phyloP scores from a whole-genome alignment of 2,888 invertebrate genomes.

The Epirrhoe tristata region DNA sequence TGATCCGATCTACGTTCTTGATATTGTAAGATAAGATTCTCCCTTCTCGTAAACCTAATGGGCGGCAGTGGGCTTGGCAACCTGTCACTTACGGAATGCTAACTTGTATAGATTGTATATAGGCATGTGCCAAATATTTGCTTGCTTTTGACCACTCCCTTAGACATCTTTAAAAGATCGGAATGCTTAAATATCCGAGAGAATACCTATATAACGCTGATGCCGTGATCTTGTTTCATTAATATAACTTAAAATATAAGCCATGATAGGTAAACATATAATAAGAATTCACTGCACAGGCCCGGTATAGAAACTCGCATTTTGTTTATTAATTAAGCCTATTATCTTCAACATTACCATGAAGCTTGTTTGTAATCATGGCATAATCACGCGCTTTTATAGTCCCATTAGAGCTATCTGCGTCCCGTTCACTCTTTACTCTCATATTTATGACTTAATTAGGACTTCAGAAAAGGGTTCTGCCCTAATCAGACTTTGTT shows the following conservation, averaged over 20 bases:
- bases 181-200: no score
- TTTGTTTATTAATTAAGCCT: conserved; percentile 39
- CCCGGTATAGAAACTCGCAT: conserved; percentile 28
- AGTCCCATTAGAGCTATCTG: conserved; percentile 39
- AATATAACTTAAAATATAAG: conserved; percentile 17
- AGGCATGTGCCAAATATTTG: no score
- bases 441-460: conserved; percentile 46
- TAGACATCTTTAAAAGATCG: no score
- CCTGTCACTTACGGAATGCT: no score
- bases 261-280: conserved; percentile 19
- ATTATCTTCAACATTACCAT: conserved; percentile 40
- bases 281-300: conserved; percentile 20
- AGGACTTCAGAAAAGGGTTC: conserved; percentile 39
- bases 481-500: conserved; percentile 36
- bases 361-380: conserved; percentile 44
- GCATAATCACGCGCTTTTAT: conserved; percentile 45
- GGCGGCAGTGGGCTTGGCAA: no score
- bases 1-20: no score
- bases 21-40: no score
- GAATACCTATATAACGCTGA: background rate
- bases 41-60: no score
- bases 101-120: no score
- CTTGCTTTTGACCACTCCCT: no score
- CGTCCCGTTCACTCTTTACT: conserved; percentile 35
- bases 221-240: conserved; percentile 8